Base-by-base conservation (phyloP, 2,888 invertebrate genomes). In the Caenorhabditis angaria region DNA sequence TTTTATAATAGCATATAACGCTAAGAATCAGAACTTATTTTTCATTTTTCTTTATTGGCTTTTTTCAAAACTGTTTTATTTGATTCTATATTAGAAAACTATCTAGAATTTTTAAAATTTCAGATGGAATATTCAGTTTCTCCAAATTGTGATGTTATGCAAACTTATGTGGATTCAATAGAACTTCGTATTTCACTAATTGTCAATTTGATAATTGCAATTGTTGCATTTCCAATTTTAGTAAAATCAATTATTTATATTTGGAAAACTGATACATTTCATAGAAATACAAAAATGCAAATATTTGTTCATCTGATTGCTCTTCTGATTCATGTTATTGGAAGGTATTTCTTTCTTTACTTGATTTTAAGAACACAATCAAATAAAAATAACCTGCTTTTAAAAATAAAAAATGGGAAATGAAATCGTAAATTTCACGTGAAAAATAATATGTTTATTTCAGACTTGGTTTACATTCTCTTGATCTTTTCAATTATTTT, bases 281-380 rank as follows among this genome's bases (percentile, higher is more conserved):
- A 65, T 32, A 18, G 0, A 12, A 65, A 65, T 29, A 65, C 65
- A 0, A 53, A 54, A 8, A 22, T 65, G 10, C 65, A 65, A 48
- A 60, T 65, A 18, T 1, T 22, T 1, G 47, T 65, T 14, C 65
- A 60, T 55, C 32, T 65, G 1, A 27, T 60, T 8, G 59, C 54
- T 0, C 24, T 65, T 6, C 22, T 65, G 25, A n/a, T 65, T 14
- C 65, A 65, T 48, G 27, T 47, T 1, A 14, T 55, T 48, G 65
- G 65, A 41, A 58, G 65, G 65, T 65, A 35, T 4, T 48, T 5
- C 18, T 48, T 10, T 48, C 20, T 48, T 48, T 48, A 20, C 5
- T 12, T 4, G 48, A 51, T 22, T 24, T 22, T 54, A 5, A 10
- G 18, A 4, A 27, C 14, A 14, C 10, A 27, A 24, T 41, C 5